A percentile compares a stretch with the other conserved stretches of the same genome.
phyloP scores from a whole-genome alignment of 2,888 invertebrate species.

The Phasia obesa region DNA sequence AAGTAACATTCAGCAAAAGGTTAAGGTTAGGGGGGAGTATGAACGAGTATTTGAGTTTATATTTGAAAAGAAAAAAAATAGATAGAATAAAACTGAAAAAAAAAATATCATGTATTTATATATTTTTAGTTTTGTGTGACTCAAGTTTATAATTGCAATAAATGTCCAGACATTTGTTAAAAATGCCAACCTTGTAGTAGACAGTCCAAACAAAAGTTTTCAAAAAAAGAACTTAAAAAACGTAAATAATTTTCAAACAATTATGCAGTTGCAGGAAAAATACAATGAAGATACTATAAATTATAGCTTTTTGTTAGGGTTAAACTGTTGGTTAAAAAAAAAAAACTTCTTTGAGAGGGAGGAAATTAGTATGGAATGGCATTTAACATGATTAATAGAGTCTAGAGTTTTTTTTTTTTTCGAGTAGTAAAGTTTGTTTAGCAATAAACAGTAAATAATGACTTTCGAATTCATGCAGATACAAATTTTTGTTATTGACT shows the following conservation, averaged over 20 bases:
- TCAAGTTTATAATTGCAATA: slow-evolving; percentile 71
- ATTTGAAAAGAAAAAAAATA: slow-evolving; percentile 2
- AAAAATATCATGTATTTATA: slow-evolving; percentile 21
- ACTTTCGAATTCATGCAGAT: neutral
- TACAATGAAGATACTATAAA: slow-evolving; percentile 43
- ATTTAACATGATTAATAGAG: slow-evolving; percentile 69
- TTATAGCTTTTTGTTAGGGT: slow-evolving; percentile 39
- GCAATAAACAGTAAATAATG: slow-evolving; percentile 13
- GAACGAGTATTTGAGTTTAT: slow-evolving; percentile 2
- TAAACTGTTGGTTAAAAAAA: slow-evolving; percentile 9
- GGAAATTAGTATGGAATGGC: slow-evolving; percentile 62
- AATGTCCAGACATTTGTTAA: slow-evolving; percentile 69
- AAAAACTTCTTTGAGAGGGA: slow-evolving; percentile 8
- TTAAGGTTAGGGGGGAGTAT: slow-evolving; percentile 67
- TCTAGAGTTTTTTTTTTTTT: no score
- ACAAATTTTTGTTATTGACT: neutral
- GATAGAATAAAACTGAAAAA: slow-evolving; percentile 21
- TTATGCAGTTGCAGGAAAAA: slow-evolving; percentile 59
- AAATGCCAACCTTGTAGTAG: slow-evolving; percentile 63
- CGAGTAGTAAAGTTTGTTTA: neutral
- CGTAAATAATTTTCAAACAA: slow-evolving; percentile 65
- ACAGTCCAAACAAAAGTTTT: slow-evolving; percentile 58
- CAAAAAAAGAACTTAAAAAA: slow-evolving; percentile 25
- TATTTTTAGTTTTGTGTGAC: slow-evolving; percentile 53
- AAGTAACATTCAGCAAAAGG: slow-evolving; percentile 33